These are phyloP conservation scores for Hydraecia micacea DNA, from an alignment of 2,888 invertebrate genomes.

Conservation along the genomic window DNA sequence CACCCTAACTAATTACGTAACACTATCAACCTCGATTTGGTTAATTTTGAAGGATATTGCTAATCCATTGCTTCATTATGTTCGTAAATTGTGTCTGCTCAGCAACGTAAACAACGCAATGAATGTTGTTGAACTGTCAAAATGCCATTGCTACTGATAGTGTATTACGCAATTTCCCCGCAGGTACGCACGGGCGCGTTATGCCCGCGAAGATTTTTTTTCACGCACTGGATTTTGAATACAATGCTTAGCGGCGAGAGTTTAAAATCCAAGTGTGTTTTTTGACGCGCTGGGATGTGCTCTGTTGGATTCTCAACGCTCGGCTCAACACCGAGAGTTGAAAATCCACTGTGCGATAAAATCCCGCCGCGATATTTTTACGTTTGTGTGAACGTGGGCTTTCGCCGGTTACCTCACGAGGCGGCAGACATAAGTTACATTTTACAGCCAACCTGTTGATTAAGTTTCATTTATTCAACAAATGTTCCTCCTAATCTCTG, in stretches of 20 bases:
- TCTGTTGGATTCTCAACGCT: background rate
- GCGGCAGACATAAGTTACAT: slow-evolving; percentile 2
- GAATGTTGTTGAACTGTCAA: no score
- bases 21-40: no score
- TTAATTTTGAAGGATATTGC: no score
- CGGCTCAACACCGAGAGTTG: background rate
- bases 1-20: no score
- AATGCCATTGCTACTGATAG: no score
- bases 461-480: slow-evolving; percentile 67
- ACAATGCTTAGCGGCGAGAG: background rate
- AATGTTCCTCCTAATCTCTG: background rate
- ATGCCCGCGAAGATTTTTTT: background rate
- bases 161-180: no score
- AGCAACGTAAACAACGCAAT: no score
- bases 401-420: background rate
- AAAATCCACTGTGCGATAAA: background rate
- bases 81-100: no score
- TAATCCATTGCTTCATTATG: no score
- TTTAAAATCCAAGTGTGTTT: background rate
- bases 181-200: no score
- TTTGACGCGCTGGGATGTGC: background rate
- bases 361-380: background rate
- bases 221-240: background rate
- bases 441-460: slow-evolving; percentile 66
- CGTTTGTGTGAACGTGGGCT: background rate